phyloP scores from a whole-genome alignment of 1,140 invertebrate genomes.

The Lordiphosa clarofinis region DNA sequence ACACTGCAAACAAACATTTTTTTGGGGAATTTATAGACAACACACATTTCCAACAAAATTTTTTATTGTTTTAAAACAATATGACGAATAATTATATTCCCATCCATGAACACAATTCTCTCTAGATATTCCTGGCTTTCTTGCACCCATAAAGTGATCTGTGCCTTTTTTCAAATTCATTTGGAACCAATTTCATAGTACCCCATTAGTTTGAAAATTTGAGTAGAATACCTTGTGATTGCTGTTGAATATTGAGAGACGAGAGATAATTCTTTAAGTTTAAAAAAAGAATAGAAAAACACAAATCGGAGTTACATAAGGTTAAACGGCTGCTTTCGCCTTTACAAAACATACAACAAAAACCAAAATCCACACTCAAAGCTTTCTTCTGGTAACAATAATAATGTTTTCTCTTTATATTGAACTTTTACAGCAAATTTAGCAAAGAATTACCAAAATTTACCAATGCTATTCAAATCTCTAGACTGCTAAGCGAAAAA shows the following conservation, averaged over 20 bases:
- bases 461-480: slow-evolving; percentile 58
- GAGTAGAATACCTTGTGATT: slow-evolving; percentile 6
- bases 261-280: slow-evolving; percentile 19
- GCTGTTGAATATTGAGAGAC: background rate
- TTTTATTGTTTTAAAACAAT: too few relatives aligned
- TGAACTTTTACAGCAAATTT: slow-evolving; percentile 51
- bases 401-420: slow-evolving; percentile 67
- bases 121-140: too few relatives aligned
- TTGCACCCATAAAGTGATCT: too few relatives aligned
- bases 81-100: too few relatives aligned
- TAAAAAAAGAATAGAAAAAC: slow-evolving; percentile 6
- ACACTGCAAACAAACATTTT: too few relatives aligned
- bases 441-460: slow-evolving; percentile 42
- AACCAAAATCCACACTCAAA: slow-evolving; percentile 48
- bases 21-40: too few relatives aligned
- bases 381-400: slow-evolving; percentile 78
- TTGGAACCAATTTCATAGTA: background rate
- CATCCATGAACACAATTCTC: too few relatives aligned
- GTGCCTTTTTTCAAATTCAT: too few relatives aligned
- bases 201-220: background rate
- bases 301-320: slow-evolving; percentile 2
- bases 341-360: slow-evolving; percentile 22
- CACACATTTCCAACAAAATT: too few relatives aligned
- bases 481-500: slow-evolving; percentile 63
- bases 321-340: slow-evolving; percentile 45